phyloP scores from a whole-genome alignment of 2,797 vertebrate genomes.

The Microctenopoma stevenorrisi region DNA sequence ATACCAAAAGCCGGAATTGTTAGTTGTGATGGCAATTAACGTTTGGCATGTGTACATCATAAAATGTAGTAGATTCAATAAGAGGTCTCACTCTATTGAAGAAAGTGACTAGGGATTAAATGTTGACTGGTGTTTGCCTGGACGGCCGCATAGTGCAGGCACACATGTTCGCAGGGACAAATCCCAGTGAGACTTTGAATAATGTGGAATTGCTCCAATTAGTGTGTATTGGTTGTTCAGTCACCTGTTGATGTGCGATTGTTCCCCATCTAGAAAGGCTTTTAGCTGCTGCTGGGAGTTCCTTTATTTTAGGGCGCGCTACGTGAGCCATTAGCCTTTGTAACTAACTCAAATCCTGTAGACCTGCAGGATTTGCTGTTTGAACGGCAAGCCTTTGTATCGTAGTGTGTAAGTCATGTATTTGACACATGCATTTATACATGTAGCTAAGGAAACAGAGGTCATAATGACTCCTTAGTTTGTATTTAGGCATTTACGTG shows the following conservation, averaged over 20 bases:
- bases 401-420: neutral
- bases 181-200: conserved; percentile 4
- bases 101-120: too few relatives aligned
- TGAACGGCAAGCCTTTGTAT: neutral
- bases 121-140: neutral
- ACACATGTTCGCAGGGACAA: neutral
- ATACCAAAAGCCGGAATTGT: too few relatives aligned
- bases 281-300: neutral
- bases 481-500: too few relatives aligned
- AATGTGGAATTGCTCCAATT: neutral
- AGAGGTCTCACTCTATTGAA: too few relatives aligned
- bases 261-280: neutral
- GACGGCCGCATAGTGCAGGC: neutral
- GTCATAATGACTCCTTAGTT: too few relatives aligned
- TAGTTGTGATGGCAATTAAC: too few relatives aligned
- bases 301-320: neutral
- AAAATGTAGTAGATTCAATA: too few relatives aligned
- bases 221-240: neutral
- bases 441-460: too few relatives aligned
- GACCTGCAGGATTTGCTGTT: neutral
- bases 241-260: conserved; percentile 4
- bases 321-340: neutral
- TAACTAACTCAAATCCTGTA: neutral
- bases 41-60: too few relatives aligned
- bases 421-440: neutral